Evolutionary conservation across 2,888 invertebrate genomes (phyloP).

Genomic region (Lypha dubia): DNA sequence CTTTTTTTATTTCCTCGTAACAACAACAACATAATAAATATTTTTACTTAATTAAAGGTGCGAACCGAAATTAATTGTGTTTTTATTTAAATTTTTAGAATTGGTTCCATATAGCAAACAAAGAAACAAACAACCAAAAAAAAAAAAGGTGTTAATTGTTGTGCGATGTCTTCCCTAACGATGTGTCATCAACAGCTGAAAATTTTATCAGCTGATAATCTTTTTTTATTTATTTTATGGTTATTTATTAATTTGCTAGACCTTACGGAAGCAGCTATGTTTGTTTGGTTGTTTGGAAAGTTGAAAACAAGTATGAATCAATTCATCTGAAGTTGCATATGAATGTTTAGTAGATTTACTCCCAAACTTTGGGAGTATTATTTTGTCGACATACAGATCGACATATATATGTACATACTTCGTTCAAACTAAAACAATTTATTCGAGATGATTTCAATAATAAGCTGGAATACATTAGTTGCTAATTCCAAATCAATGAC

Average conservation of each 20-base stretch:
- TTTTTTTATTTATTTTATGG: background rate
- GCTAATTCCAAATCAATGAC: too few relatives aligned
- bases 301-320: background rate
- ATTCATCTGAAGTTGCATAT: background rate
- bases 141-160: conserved; percentile 42
- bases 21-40: background rate
- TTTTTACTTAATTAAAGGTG: conserved; percentile 57
- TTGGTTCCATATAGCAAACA: background rate
- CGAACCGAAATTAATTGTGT: conserved; percentile 53
- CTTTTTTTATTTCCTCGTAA: conserved; percentile 14
- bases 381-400: too few relatives aligned
- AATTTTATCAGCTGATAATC: conserved; percentile 12
- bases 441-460: too few relatives aligned
- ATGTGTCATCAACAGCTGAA: conserved; percentile 34
- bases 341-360: too few relatives aligned
- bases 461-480: too few relatives aligned
- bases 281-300: background rate
- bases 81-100: conserved; percentile 57
- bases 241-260: background rate
- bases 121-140: too few relatives aligned
- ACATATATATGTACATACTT: too few relatives aligned
- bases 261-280: background rate
- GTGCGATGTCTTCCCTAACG: conserved; percentile 30
- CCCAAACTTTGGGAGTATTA: too few relatives aligned
- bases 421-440: too few relatives aligned